Evolutionary conservation across 2,888 invertebrate species (phyloP).

Genomic region (Xanthia icteritia): DNA sequence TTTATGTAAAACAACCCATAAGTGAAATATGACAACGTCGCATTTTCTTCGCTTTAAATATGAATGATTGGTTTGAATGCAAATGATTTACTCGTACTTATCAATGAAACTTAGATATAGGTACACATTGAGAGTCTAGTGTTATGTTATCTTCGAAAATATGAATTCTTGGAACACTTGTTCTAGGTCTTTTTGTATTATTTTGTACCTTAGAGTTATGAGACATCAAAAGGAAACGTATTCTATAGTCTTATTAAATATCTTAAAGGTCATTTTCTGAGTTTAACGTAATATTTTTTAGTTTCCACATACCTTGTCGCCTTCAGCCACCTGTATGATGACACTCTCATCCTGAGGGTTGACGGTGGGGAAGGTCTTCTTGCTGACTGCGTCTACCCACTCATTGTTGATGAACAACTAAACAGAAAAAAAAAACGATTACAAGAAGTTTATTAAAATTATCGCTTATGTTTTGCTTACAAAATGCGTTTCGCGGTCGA

Average conservation of each 20-base stretch:
- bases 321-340: slow-evolving; percentile 95
- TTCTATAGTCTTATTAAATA: background rate
- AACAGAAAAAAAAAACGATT: slow-evolving; percentile 3
- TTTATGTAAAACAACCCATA: too few species aligned
- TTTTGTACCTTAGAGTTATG: too few species aligned
- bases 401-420: slow-evolving; percentile 96
- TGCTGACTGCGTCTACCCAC: slow-evolving; percentile 95
- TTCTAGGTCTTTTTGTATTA: too few species aligned
- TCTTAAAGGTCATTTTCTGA: background rate
- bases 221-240: too few species aligned
- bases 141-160: too few species aligned
- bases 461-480: background rate
- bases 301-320: slow-evolving; percentile 92
- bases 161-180: too few species aligned
- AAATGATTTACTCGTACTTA: too few species aligned
- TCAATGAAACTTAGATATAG: too few species aligned
- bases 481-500: background rate
- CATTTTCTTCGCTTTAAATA: too few species aligned
- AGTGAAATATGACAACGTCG: too few species aligned
- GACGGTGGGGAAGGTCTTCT: slow-evolving; percentile 95
- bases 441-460: background rate
- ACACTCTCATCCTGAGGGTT: slow-evolving; percentile 95
- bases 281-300: background rate
- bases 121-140: too few species aligned
- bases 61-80: too few species aligned